Evolutionary conservation across 2,797 vertebrate species (phyloP).

Genomic region (Enteromius anoplus): DNA sequence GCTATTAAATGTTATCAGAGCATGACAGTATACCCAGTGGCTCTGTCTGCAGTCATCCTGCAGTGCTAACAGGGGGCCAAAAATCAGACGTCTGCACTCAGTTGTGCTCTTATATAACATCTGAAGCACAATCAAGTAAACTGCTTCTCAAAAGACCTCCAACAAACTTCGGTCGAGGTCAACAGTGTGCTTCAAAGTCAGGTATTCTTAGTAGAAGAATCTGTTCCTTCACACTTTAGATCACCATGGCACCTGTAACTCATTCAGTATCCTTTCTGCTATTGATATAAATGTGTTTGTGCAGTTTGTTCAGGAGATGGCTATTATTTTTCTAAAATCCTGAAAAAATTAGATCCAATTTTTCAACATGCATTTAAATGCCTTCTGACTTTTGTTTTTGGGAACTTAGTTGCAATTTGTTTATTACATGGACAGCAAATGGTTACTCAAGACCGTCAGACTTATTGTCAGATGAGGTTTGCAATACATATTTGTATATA

Average conservation of each 20-base stretch:
- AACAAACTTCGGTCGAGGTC: conserved; percentile 21
- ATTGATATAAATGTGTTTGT: neutral
- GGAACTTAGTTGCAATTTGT: neutral
- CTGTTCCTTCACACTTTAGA: conserved; percentile 39
- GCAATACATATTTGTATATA: conserved; percentile 33
- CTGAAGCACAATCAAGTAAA: conserved; percentile 43
- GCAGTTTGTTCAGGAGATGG: neutral
- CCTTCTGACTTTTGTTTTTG: neutral
- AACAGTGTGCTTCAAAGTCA: conserved; percentile 29
- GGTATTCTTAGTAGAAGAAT: conserved; percentile 11
- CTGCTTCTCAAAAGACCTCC: conserved; percentile 13
- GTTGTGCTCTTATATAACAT: conserved; percentile 42
- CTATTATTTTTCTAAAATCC: neutral
- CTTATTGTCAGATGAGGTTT: neutral
- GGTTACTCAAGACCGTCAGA: neutral
- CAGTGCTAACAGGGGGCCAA: neutral
- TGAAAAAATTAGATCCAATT: neutral
- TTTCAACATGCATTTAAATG: neutral
- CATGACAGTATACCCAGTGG: conserved; percentile 40
- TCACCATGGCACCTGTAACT: neutral
- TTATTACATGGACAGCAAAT: neutral
- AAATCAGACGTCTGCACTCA: conserved; percentile 38
- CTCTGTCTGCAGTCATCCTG: conserved; percentile 22
- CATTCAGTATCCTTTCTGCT: neutral
- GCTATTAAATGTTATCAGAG: conserved; percentile 40